phyloP scores from a whole-genome alignment of 1,140 invertebrate species.

The Drosophila sp. region DNA sequence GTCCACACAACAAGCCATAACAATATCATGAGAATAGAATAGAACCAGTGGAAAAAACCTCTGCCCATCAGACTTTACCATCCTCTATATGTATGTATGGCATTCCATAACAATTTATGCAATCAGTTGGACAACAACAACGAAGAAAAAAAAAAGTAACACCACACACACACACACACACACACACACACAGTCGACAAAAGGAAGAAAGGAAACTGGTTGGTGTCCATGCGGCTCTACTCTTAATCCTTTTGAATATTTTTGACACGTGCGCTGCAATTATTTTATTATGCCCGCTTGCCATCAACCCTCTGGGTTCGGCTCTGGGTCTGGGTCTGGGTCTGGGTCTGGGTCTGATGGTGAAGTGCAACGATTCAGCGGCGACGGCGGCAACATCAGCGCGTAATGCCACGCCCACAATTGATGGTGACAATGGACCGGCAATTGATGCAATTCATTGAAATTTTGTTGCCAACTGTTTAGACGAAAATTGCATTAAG shows the following conservation, averaged over 20 bases:
- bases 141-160: conserved; percentile 8
- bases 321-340: no score
- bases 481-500: conserved; percentile 80
- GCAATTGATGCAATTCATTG: conserved; percentile 82
- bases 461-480: conserved; percentile 77
- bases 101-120: conserved; percentile 80
- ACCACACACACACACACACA: not conserved
- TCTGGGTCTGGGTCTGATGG: no score
- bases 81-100: conserved; percentile 34
- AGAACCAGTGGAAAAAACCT: not conserved
- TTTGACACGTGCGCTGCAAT: conserved; percentile 82
- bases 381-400: conserved; percentile 18
- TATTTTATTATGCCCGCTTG: conserved; percentile 74
- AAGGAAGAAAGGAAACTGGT: conserved; percentile 38
- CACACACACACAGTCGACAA: not conserved
- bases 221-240: conserved; percentile 42
- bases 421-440: conserved; percentile 62
- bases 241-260: conserved; percentile 82
- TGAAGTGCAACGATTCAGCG: conserved; percentile 11
- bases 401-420: conserved; percentile 64
- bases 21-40: conserved; percentile 10
- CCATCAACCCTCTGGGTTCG: conserved; percentile 1
- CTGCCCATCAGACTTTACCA: conserved; percentile 17
- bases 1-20: not conserved
- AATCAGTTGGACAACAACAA: conserved; percentile 68